Percentiles rank a stretch among this genome's conserved stretches.
phyloP scores from a whole-genome alignment of 2,113 vertebrate genomes.

The Cyphomyrus discorhynchus region DNA sequence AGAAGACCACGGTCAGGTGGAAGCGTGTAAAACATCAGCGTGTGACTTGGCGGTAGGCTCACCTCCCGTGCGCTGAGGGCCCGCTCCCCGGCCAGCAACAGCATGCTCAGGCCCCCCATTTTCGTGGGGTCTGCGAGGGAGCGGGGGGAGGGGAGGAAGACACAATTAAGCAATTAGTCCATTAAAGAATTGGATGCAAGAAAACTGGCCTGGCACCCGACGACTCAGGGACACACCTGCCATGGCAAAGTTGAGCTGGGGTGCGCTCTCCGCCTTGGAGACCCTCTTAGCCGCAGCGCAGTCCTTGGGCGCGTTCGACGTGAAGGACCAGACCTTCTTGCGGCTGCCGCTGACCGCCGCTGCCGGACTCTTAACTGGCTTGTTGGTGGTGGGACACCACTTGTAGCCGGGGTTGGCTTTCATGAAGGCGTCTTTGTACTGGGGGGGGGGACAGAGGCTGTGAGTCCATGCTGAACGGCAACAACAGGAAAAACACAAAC shows the following conservation, averaged over 20 bases:
- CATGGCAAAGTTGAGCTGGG: constrained; percentile 94
- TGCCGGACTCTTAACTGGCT: constrained; percentile 82
- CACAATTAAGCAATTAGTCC: background rate
- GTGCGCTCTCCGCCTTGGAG: constrained; percentile 76
- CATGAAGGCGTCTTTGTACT: constrained; percentile 99
- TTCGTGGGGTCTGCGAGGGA: constrained; percentile 80
- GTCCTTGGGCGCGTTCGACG: constrained; percentile 78
- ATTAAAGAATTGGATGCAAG: background rate
- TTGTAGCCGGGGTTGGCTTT: constrained; percentile 97
- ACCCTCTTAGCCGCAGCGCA: constrained; percentile 74
- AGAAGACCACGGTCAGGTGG: background rate
- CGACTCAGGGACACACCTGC: constrained; percentile 70
- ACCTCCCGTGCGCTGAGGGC: constrained; percentile 92
- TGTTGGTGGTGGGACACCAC: constrained; percentile 96
- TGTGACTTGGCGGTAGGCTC: constrained; percentile 26
- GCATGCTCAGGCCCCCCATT: constrained; percentile 97
- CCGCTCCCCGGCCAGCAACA: constrained; percentile 91
- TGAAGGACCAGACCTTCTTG: constrained; percentile 86
- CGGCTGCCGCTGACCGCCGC: constrained; percentile 69
- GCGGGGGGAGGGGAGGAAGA: no score
- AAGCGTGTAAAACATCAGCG: background rate
- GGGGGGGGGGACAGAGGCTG: constrained; percentile 39
- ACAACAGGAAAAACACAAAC: background rate
- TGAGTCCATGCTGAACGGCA: background rate
- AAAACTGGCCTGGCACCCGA: background rate